Percentiles rank a stretch among this genome's conserved stretches.
Conservation (phyloP, 2,797 vertebrate species). For the Brachyrhaphis roseni region DNA sequence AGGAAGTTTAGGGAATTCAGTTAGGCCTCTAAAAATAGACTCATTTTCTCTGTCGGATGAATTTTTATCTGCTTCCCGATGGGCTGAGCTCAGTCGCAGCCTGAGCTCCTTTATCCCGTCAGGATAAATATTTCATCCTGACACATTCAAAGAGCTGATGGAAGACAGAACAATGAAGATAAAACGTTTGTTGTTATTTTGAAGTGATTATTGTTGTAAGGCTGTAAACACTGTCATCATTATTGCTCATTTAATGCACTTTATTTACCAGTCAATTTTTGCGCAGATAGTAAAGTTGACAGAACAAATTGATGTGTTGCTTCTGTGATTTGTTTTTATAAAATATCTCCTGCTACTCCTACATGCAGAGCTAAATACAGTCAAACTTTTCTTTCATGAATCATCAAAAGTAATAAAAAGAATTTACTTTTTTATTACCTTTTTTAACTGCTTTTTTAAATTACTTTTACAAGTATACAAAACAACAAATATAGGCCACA, state of each 20-base stretch:
- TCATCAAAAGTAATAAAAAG: neutral
- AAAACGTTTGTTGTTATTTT: neutral
- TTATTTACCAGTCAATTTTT: neutral
- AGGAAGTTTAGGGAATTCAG: constrained; percentile 54
- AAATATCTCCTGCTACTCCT: neutral
- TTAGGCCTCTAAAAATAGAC: constrained; percentile 52
- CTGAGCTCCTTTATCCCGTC: constrained; percentile 6
- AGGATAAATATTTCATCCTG: constrained; percentile 14
- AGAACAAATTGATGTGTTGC: neutral
- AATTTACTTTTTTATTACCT: neutral
- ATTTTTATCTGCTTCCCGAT: constrained; percentile 37
- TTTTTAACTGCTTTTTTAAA: neutral
- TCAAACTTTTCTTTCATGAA: neutral
- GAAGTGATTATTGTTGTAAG: neutral
- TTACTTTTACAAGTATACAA: too few species aligned
- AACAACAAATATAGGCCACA: neutral
- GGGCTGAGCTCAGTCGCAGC: constrained; percentile 30
- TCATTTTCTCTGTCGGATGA: constrained; percentile 37
- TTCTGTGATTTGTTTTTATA: neutral
- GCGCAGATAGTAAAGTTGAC: neutral
- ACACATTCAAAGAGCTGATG: constrained; percentile 11
- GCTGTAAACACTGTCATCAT: neutral
- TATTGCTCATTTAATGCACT: neutral
- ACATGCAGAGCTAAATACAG: neutral
- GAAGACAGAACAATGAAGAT: neutral